Conservation (phyloP, 2,113 vertebrate species). For the Synchiropus splendidus region DNA sequence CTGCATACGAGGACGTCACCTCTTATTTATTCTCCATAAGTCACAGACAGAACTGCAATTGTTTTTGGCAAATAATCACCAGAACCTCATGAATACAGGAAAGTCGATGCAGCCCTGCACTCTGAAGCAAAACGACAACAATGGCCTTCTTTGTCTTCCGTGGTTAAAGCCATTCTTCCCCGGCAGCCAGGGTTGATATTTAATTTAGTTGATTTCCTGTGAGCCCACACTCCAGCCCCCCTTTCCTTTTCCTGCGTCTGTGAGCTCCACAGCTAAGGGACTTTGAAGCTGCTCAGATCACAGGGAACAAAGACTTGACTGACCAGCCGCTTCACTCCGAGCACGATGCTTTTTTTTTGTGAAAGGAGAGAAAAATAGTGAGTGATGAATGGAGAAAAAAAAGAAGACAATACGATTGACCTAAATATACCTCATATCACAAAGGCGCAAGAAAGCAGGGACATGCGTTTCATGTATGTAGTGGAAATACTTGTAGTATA, state of each 20-base stretch:
- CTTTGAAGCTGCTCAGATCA: constrained; percentile 63
- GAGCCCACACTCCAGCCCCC: constrained; percentile 11
- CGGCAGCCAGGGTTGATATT: constrained; percentile 61
- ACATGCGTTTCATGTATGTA: constrained; percentile 71
- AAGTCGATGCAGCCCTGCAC: constrained; percentile 43
- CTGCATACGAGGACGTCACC: constrained; percentile 36
- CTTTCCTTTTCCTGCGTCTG: constrained; percentile 34
- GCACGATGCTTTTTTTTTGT: constrained; percentile 60
- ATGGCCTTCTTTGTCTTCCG: constrained; percentile 66
- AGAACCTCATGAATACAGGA: constrained; percentile 22
- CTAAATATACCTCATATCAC: constrained; percentile 78
- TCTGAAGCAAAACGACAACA: constrained; percentile 45
- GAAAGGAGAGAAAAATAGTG: constrained; percentile 34
- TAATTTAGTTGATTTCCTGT: constrained; percentile 59
- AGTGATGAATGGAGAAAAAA: constrained; percentile 9
- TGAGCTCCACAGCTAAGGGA: constrained; percentile 54
- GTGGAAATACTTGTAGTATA: constrained; percentile 72
- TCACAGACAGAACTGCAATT: constrained; percentile 28
- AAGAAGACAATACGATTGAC: constrained; percentile 64
- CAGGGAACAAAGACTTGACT: constrained; percentile 62
- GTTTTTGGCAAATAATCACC: constrained; percentile 37
- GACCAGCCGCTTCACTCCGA: constrained; percentile 55
- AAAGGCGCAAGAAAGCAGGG: constrained; percentile 68
- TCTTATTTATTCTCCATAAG: constrained; percentile 60
- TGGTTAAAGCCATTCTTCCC: constrained; percentile 57